A percentile compares a stretch with the other conserved stretches of the same genome.
Evolutionary conservation across 2,797 vertebrate genomes (phyloP).

Genomic region (Danionella dracula): DNA sequence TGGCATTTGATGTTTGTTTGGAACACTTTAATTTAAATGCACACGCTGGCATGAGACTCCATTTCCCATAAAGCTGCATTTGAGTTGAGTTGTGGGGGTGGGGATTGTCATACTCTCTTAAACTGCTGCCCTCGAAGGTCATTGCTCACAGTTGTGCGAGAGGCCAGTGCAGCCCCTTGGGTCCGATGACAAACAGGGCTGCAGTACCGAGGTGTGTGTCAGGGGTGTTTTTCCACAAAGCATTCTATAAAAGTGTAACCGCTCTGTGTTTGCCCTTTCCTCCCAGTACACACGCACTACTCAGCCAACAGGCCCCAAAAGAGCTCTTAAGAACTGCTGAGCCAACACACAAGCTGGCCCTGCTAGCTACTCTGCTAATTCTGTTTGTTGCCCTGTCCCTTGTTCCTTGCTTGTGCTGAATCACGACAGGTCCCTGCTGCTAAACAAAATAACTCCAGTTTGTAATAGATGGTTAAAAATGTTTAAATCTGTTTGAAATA

Average conservation of each 20-base stretch:
- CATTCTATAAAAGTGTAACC: constrained; percentile 81
- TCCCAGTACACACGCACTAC: constrained; percentile 56
- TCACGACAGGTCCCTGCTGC: constrained; percentile 46
- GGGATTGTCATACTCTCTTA: constrained; percentile 55
- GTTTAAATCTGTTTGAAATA: too few species aligned
- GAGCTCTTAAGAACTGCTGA: constrained; percentile 80
- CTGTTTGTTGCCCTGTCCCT: constrained; percentile 32
- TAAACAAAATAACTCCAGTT: too few species aligned
- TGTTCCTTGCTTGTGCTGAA: constrained; percentile 53
- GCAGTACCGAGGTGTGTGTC: constrained; percentile 72
- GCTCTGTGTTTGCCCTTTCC: constrained; percentile 77
- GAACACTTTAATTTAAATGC: too few species aligned
- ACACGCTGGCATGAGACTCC: constrained; percentile 39
- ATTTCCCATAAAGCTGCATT: constrained; percentile 58
- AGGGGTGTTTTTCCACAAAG: constrained; percentile 81
- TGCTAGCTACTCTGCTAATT: constrained; percentile 61
- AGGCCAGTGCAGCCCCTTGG: constrained; percentile 64
- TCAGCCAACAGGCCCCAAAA: constrained; percentile 76
- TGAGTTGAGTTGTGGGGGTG: constrained; percentile 40
- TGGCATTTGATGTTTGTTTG: too few species aligned
- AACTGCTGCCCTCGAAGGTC: constrained; percentile 71
- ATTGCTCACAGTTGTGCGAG: constrained; percentile 66
- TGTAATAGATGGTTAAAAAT: too few species aligned
- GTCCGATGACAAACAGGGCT: constrained; percentile 74
- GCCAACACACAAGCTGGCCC: constrained; percentile 60